These are phyloP conservation scores for Enteromius treurensis DNA, from an alignment of 2,797 vertebrate species.

Conservation along the genomic window DNA sequence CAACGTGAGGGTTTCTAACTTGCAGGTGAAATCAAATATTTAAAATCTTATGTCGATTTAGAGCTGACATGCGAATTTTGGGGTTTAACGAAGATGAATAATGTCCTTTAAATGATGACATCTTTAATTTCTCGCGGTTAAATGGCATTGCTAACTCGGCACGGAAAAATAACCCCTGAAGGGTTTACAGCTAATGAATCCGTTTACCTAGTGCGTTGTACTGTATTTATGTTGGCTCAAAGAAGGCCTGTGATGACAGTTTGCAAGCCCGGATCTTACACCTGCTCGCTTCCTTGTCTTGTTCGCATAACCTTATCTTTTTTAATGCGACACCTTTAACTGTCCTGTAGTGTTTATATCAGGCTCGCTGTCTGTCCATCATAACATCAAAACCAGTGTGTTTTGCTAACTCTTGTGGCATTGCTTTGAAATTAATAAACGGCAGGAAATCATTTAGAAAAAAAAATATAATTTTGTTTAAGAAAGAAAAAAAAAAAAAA, in stretches of 20 bases:
- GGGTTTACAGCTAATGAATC: conserved; percentile 1
- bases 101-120: neutral
- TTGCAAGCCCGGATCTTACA: conserved; percentile 15
- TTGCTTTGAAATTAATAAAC: neutral
- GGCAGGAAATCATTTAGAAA: neutral
- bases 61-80: neutral
- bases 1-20: neutral
- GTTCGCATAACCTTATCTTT: neutral
- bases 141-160: neutral
- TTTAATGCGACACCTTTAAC: neutral
- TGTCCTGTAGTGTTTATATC: neutral
- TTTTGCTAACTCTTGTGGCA: neutral
- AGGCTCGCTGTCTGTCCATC: neutral
- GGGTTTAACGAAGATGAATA: neutral
- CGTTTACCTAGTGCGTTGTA: neutral
- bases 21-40: neutral
- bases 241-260: neutral
- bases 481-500: neutral
- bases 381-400: neutral
- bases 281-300: conserved; percentile 13
- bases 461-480: no score
- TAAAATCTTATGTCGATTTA: neutral
- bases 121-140: neutral
- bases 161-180: neutral
- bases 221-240: neutral